Percentiles rank a stretch among this genome's conserved stretches.
These are phyloP conservation scores for Drosophila melanosoma DNA, from an alignment of 2,888 invertebrate species.

Conservation along the genomic window DNA sequence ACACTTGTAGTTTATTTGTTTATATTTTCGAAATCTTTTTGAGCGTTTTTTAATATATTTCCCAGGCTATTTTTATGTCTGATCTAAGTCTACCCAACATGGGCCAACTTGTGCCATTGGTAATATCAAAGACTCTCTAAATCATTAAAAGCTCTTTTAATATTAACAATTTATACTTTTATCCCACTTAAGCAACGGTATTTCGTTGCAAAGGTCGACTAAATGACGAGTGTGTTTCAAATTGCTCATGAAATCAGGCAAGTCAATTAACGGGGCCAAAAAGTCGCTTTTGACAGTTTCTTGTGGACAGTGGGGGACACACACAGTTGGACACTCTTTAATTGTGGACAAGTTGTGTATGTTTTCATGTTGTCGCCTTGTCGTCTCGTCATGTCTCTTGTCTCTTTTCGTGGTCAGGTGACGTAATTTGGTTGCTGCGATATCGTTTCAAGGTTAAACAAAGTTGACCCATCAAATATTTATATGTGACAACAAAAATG, in stretches of 20 bases:
- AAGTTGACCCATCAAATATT: constrained; percentile 42
- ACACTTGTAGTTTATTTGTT: constrained; percentile 55
- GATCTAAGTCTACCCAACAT: constrained; percentile 36
- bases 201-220: constrained; percentile 59
- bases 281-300: constrained; percentile 63
- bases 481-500: not conserved
- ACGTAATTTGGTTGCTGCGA: constrained; percentile 53
- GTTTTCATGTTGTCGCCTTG: constrained; percentile 13
- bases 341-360: constrained; percentile 13
- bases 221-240: constrained; percentile 58
- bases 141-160: constrained; percentile 47
- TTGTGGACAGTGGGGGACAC: constrained; percentile 32
- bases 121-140: constrained; percentile 54
- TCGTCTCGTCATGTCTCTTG: not conserved
- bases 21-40: constrained; percentile 26
- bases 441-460: constrained; percentile 61
- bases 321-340: constrained; percentile 26
- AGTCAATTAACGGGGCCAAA: constrained; percentile 58
- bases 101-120: constrained; percentile 35
- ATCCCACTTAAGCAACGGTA: not conserved
- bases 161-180: constrained; percentile 39
- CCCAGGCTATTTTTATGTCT: constrained; percentile 59
- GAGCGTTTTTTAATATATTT: constrained; percentile 20
- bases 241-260: constrained; percentile 51
- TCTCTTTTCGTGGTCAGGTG: constrained; percentile 49